Evolutionary conservation across 2,888 invertebrate species (phyloP), one percentile per base, ranked within the genome.

Genomic region (Dioctria rufipes): DNA sequence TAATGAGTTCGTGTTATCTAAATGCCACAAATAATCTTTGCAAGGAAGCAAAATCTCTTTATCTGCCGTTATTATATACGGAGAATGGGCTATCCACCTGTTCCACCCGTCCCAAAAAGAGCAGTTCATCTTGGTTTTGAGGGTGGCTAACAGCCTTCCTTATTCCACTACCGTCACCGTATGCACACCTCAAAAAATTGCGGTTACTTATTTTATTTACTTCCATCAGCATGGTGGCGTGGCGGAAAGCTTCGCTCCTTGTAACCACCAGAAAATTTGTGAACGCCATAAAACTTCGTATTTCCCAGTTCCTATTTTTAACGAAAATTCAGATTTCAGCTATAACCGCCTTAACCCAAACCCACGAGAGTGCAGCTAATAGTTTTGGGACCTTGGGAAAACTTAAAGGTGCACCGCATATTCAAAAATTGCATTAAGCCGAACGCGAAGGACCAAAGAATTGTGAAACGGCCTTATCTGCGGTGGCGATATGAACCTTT

Each of bases 241-340:
- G 2, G 46, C 40, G 40, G 71, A 71, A 71, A 71, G 49, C 51
- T 9, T 25, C 2, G 25, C 46, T 4, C 25, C 40, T 51, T 71
- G 46, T 71, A 40, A 46, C 54, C 71, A 25, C 25, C 0, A 51
- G 6, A 9, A 54, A 71, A 71, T 71, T 71, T 71, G 71, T 71
- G 71, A 71, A 71, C 49, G 71, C 46, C 71, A 71, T 71, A 71
- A 71, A 71, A 71, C 49, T 49, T 39, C 40, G 39, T n/a, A n/a
- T n/a, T 25, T 25, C 25, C 25, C 25, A 25, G 25, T 25, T 25
- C 2, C 25, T 1, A 25, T 71, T 71, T 51, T 37, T 51, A 71
- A 71, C 13, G 40, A 71, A 71, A 54, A 69, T 71, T 71, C 71
- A 71, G 71, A 71, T 71, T 71, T 71, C 54, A 71, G 71, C 54